Evolutionary conservation across 2,888 invertebrate species (phyloP).

Genomic region (Caenorhabditis sulstoni): DNA sequence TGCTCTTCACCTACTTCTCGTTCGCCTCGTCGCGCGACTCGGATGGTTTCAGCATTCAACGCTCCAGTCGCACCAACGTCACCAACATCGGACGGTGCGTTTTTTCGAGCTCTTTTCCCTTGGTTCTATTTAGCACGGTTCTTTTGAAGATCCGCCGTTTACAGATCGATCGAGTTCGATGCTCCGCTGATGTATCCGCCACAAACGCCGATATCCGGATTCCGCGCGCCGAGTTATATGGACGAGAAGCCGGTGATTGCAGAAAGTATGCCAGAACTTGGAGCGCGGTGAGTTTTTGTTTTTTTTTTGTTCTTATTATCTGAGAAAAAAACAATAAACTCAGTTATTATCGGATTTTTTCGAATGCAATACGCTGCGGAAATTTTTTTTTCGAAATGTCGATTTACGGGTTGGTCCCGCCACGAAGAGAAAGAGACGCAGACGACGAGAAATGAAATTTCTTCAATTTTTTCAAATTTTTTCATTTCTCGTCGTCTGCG

Average conservation of each 20-base stretch:
- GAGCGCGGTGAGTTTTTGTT: constrained; percentile 35
- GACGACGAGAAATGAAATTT: too few relatives aligned
- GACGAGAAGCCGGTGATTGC: constrained; percentile 65
- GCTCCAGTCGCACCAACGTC: constrained; percentile 78
- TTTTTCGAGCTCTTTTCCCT: neutral
- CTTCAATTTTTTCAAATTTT: too few relatives aligned
- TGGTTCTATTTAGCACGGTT: neutral
- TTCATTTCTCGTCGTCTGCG: too few relatives aligned
- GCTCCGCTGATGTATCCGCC: constrained; percentile 71
- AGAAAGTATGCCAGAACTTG: constrained; percentile 79
- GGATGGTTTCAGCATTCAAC: constrained; percentile 76
- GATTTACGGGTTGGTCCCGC: too few relatives aligned
- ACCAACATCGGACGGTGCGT: constrained; percentile 78
- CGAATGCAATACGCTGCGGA: too few relatives aligned
- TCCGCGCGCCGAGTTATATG: constrained; percentile 41
- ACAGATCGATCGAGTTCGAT: constrained; percentile 80
- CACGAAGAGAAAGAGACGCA: too few relatives aligned
- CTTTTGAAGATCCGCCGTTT: constrained; percentile 24
- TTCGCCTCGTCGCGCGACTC: constrained; percentile 72
- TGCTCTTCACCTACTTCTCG: constrained; percentile 78
- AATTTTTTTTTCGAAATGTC: too few relatives aligned
- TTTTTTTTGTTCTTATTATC: too few relatives aligned
- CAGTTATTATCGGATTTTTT: too few relatives aligned
- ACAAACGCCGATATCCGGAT: constrained; percentile 69
- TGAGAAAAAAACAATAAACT: too few relatives aligned